Percentiles rank a stretch among this genome's conserved stretches.
phyloP scores from a whole-genome alignment of 2,888 invertebrate species.

The Fragum fragum region DNA sequence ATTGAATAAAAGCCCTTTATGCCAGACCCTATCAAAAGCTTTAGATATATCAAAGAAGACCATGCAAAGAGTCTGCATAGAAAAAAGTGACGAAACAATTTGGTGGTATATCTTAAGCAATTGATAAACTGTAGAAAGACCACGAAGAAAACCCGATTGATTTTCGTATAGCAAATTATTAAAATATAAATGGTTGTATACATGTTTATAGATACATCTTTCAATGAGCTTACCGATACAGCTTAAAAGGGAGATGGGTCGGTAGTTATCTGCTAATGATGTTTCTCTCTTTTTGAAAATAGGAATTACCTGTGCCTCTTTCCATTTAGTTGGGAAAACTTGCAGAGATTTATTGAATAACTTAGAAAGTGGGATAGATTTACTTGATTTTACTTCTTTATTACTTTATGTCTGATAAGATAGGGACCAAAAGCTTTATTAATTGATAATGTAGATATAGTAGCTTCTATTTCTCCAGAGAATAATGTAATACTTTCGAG shows the following conservation, averaged over 20 bases:
- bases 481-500: background rate
- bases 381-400: background rate
- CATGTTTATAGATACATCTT: conserved; percentile 22
- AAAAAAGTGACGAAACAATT: conserved; percentile 11
- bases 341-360: conserved; percentile 25
- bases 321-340: conserved; percentile 22
- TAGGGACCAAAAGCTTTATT: conserved; percentile 28
- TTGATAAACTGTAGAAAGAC: conserved; percentile 27
- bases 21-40: conserved; percentile 44
- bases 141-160: conserved; percentile 30
- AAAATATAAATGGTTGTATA: conserved; percentile 13
- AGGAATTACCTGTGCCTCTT: conserved; percentile 20
- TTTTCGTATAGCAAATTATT: conserved; percentile 19
- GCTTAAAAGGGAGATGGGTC: conserved; percentile 20
- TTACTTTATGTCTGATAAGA: conserved; percentile 11
- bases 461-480: background rate
- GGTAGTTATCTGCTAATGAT: background rate
- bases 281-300: conserved; percentile 27
- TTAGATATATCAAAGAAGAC: conserved; percentile 24
- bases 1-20: conserved; percentile 33
- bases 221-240: conserved; percentile 25
- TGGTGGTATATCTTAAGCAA: conserved; percentile 30
- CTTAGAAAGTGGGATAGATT: background rate
- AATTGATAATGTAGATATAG: conserved; percentile 5
- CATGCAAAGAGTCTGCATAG: conserved; percentile 30